phyloP scores from a whole-genome alignment of 2,797 vertebrate species.

The Myioborus melanocephalus region DNA sequence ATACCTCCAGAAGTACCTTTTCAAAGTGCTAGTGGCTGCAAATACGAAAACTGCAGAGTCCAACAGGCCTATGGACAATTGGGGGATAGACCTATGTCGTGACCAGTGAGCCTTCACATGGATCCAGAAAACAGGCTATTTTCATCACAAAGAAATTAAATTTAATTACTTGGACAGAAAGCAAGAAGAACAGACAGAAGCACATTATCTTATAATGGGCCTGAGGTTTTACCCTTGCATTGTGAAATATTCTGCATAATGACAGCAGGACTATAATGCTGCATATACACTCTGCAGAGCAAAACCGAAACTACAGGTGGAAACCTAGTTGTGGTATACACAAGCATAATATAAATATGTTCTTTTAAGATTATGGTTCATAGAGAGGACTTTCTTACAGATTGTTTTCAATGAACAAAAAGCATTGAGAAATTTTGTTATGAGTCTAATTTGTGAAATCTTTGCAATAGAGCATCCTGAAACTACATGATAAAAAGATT shows the following conservation, averaged over 20 bases:
- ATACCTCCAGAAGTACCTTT: neutral
- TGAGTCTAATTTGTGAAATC: neutral
- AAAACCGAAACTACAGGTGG: neutral
- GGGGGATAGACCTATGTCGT: neutral
- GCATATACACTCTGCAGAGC: neutral
- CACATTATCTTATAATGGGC: neutral
- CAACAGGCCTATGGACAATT: fast-evolving
- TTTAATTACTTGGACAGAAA: neutral
- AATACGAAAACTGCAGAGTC: neutral
- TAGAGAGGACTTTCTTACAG: neutral
- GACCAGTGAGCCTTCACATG: neutral
- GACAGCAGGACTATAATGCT: neutral
- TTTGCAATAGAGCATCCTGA: neutral
- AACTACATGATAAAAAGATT: neutral
- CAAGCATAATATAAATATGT: fast-evolving
- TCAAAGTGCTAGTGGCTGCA: neutral
- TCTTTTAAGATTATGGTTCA: neutral
- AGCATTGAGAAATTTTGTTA: neutral
- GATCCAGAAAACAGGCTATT: neutral
- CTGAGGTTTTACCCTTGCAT: neutral
- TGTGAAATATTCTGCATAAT: neutral
- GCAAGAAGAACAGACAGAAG: neutral
- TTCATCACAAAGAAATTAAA: neutral
- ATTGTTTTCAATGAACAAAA: neutral
- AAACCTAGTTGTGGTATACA: neutral